Evolutionary conservation across 2,113 vertebrate species (phyloP), one percentile per base, ranked within the genome.

Genomic region (Malurus cyaneus): DNA sequence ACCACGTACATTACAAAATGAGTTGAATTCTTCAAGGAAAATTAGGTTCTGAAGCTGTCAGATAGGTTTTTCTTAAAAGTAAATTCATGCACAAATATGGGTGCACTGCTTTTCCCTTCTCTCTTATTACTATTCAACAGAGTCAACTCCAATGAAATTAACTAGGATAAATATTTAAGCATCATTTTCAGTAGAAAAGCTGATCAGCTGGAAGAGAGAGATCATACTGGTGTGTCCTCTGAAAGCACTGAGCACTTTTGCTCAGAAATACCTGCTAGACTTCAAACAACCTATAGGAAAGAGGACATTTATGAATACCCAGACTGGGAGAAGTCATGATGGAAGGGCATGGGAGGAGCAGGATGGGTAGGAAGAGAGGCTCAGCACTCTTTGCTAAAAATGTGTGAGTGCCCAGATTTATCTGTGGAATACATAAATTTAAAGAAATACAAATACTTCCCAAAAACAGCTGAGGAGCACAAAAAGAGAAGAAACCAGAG

Each of bases 401-500:
- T 3, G 4, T 5, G 12, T 0, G 3, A 84, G 5, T 18, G 8
- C 14, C 17, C 46, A 74, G 32, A 44, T 78, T 78, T 78, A 74
- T 12, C 34, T 19, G 14, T 31, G 14, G 28, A 84, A 81, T 25
- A 64, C 8, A 24, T 26, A 78, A 66, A 76, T 23, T 53, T 39
- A 74, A 17, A 29, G 18, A 79, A 84, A 65, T 24, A 74, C 18
- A 59, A 92, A 54, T 61, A 83, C 9, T 62, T 74, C 52, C 32
- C 69, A 78, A 78, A 87, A 92, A 86, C 8, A 77, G 46, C 4
- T 53, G 46, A 80, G 26, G 18, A 71, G 19, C 64, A 71, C 29
- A 80, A 80, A 66, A 78, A 54, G 47, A 72, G n/a, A 84, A 80
- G 16, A 81, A 91, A 91, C 3, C 56, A 91, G n/a, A 91, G 32